A percentile compares a stretch with the other conserved stretches of the same genome.
These are phyloP conservation scores for Gastrophryne carolinensis DNA, from an alignment of 2,797 vertebrate genomes.

Conservation along the genomic window DNA sequence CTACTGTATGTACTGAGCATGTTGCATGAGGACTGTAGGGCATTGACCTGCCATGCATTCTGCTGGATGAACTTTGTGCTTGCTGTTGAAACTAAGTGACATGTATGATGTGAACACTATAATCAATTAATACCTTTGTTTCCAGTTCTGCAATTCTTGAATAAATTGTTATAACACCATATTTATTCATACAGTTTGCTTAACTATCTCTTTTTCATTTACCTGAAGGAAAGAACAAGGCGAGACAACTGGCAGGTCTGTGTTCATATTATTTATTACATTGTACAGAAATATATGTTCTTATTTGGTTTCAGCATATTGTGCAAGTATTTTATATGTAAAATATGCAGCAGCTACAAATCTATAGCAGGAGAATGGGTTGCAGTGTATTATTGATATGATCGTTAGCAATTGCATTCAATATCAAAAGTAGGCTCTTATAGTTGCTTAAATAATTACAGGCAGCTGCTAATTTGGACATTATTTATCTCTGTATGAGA, in stretches of 20 bases:
- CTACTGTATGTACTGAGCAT: constrained; percentile 68
- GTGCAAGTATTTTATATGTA: too few species aligned
- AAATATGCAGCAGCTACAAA: not conserved
- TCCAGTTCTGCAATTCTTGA: constrained; percentile 54
- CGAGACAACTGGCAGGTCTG: constrained; percentile 82
- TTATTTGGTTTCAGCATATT: too few species aligned
- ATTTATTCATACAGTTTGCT: constrained; percentile 67
- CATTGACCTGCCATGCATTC: constrained; percentile 54
- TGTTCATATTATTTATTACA: constrained; percentile 63
- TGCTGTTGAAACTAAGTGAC: constrained; percentile 53
- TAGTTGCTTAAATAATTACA: too few species aligned
- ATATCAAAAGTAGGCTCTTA: too few species aligned
- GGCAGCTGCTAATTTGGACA: too few species aligned
- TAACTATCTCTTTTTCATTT: constrained; percentile 76
- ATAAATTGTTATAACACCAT: constrained; percentile 63
- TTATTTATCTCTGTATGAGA: too few species aligned
- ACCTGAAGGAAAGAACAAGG: constrained; percentile 91
- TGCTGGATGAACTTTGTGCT: constrained; percentile 58
- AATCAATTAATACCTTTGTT: constrained; percentile 59
- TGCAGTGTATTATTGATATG: too few species aligned
- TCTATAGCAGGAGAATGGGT: too few species aligned
- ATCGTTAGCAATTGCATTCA: too few species aligned
- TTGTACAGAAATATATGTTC: not conserved
- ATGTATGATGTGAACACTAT: constrained; percentile 57
- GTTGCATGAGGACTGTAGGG: constrained; percentile 63